Conservation (phyloP, 2,797 vertebrate genomes). For the Melanotaenia nigrans region DNA sequence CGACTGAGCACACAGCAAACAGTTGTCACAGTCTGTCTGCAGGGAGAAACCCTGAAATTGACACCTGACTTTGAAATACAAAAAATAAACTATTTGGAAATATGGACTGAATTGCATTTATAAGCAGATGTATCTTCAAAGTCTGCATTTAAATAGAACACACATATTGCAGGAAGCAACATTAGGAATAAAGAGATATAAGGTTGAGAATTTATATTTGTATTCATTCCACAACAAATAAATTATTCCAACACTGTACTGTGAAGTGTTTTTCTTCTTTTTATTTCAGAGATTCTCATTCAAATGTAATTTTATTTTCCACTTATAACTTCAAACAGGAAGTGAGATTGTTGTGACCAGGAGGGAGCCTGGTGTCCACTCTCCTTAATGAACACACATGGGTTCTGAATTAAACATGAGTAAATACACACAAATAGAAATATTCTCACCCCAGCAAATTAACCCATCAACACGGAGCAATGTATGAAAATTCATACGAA, state of each 20-base stretch:
- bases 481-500: neutral
- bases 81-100: slow-evolving; percentile 8
- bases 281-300: slow-evolving; percentile 42
- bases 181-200: neutral
- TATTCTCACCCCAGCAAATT: neutral
- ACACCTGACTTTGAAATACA: slow-evolving; percentile 21
- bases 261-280: slow-evolving; percentile 15
- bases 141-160: slow-evolving; percentile 21
- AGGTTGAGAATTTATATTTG: slow-evolving; percentile 28
- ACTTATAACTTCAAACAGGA: slow-evolving; percentile 33
- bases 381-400: slow-evolving; percentile 65
- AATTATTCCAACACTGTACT: neutral
- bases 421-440: slow-evolving; percentile 27
- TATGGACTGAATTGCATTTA: slow-evolving; percentile 17
- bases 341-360: slow-evolving; percentile 36
- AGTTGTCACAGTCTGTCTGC: slow-evolving; percentile 27
- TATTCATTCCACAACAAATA: slow-evolving; percentile 27
- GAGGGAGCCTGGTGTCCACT: slow-evolving; percentile 44
- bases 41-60: slow-evolving; percentile 29
- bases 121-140: slow-evolving; percentile 7
- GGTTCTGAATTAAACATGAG: slow-evolving; percentile 70
- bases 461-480: neutral
- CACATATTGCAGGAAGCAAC: neutral
- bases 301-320: slow-evolving; percentile 19
- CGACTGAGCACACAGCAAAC: slow-evolving; percentile 32